Evolutionary conservation across 2,888 invertebrate genomes (phyloP), one percentile per base, ranked within the genome.

Genomic region (Xanthostigma xanthostigma): DNA sequence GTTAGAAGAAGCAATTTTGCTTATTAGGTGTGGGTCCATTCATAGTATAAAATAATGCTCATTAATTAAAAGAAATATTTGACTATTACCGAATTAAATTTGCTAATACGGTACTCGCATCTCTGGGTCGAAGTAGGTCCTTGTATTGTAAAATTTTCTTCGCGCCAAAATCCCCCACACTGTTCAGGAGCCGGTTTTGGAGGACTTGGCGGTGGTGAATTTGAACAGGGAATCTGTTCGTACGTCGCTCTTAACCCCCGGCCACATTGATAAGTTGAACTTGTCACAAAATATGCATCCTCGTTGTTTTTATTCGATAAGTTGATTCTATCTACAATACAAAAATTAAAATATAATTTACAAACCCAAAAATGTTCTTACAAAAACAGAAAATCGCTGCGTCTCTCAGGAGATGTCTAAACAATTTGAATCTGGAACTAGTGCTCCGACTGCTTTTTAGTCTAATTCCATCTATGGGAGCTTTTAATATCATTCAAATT

Each of bases 231-330:
- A 54, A 65, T 59, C 55, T 71, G 70, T 50, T 66, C 62, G 53
- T 67, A 72, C 36, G 60, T 59, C 17, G 63, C 65, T 39, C 59
- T 63, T 56, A 72, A 72, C 39, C 72, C 73, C 52, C 66, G 61
- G 41, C 66, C 65, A 53, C 65, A 64, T 37, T 60, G 62, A 40
- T 56, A 59, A 1, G 41, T 17, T 10, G 46, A 46, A 35, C 54
- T 51, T 1, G 67, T 63, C 34, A 63, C 58, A 53, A 73, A 70
- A 49, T 57, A 57, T 46, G 71, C 51, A 44, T 69, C 67, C 47
- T 64, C 60, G 51, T 56, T 58, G 39, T 64, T 53, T 17, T 54
- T 56, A 43, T 53, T 55, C 36, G 59, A 57, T 45, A 65, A 54
- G 50, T 65, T 64, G 42, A 66, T 59, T 11, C 55, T 52, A n/a